Evolutionary conservation across 2,797 vertebrate genomes (phyloP).

Genomic region (Sebastes matsubarae): DNA sequence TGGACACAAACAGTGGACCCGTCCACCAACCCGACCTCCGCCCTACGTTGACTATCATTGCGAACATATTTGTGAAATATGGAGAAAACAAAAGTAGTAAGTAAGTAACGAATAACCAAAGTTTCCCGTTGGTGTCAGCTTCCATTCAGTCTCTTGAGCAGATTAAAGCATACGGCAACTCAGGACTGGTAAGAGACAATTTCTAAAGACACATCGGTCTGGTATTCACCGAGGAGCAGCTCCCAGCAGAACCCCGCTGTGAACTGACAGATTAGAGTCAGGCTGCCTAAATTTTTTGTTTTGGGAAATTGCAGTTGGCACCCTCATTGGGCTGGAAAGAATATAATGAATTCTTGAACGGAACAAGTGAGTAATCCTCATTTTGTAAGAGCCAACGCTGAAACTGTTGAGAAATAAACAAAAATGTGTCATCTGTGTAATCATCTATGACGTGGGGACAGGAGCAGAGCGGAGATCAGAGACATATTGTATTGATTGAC

Average conservation of each 20-base stretch:
- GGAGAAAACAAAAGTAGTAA: too few species aligned
- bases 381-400: neutral
- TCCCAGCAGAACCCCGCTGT: neutral
- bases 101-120: neutral
- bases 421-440: neutral
- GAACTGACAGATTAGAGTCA: constrained; percentile 2
- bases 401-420: constrained; percentile 7
- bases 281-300: constrained; percentile 6
- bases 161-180: neutral
- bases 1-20: too few species aligned
- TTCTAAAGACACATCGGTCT: constrained; percentile 33
- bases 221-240: constrained; percentile 22
- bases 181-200: neutral
- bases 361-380: constrained; percentile 10
- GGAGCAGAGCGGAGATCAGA: neutral
- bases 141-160: neutral
- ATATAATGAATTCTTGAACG: constrained; percentile 4
- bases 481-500: neutral
- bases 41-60: too few species aligned
- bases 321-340: neutral
- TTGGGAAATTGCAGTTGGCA: constrained; percentile 13
- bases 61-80: too few species aligned
- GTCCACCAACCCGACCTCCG: too few species aligned
- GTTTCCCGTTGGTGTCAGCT: neutral
- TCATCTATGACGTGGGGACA: neutral